Percentiles rank a stretch among this genome's conserved stretches.
Conservation (phyloP, 2,888 invertebrate genomes). For the Nowickia ferox region DNA sequence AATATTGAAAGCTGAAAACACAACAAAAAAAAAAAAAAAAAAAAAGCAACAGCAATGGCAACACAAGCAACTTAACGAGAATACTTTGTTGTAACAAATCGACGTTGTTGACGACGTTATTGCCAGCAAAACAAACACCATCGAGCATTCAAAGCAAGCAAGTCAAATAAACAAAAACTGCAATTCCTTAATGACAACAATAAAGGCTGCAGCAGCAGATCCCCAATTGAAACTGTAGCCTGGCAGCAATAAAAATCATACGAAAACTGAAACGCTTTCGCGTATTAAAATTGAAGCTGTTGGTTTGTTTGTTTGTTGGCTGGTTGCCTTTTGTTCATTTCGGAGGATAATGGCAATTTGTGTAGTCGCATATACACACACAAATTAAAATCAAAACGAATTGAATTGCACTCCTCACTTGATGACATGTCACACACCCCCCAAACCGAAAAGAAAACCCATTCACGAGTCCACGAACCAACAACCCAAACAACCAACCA, state of each 20-base stretch:
- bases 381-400: conserved; percentile 68
- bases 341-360: conserved; percentile 66
- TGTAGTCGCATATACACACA: conserved; percentile 57
- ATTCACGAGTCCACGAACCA: not conserved
- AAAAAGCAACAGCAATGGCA: not conserved
- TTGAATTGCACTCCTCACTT: conserved; percentile 53
- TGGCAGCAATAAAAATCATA: conserved; percentile 35
- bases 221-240: conserved; percentile 48
- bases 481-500: not conserved
- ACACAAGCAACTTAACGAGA: conserved; percentile 38
- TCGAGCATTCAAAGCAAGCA: not conserved
- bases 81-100: conserved; percentile 57
- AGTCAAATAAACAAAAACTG: conserved; percentile 13
- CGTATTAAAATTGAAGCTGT: not conserved
- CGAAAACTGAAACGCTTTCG: not conserved
- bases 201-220: conserved; percentile 44
- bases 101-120: conserved; percentile 55
- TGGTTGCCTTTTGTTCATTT: conserved; percentile 17
- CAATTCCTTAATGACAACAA: conserved; percentile 51
- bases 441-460: too few species aligned
- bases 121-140: conserved; percentile 26
- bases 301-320: not conserved
- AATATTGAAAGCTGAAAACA: conserved; percentile 54
- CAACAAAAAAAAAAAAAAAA: conserved; percentile 2
- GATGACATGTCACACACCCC: not conserved